phyloP scores from a whole-genome alignment of 2,797 vertebrate species.

The Centropyge bicolor region DNA sequence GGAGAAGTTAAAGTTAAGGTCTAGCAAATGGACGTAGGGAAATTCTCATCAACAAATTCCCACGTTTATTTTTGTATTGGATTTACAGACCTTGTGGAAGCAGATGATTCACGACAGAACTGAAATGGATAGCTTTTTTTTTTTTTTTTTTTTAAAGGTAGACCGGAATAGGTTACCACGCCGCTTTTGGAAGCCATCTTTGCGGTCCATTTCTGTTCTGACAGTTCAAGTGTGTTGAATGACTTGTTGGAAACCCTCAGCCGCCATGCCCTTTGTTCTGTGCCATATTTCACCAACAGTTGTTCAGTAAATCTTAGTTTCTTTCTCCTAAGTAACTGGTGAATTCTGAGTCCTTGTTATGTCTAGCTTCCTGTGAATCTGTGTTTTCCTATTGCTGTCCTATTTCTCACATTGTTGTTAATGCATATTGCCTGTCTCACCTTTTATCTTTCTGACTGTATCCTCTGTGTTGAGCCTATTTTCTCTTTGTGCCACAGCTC shows the following conservation, averaged over 20 bases:
- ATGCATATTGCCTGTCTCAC: conserved; percentile 65
- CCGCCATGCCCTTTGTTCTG: conserved; percentile 64
- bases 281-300: conserved; percentile 76
- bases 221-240: conserved; percentile 19
- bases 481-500: conserved; percentile 43
- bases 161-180: background rate
- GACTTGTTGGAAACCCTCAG: conserved; percentile 49
- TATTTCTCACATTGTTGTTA: conserved; percentile 64
- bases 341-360: conserved; percentile 70
- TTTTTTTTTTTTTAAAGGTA: background rate
- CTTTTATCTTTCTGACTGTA: conserved; percentile 37
- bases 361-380: conserved; percentile 77
- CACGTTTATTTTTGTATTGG: conserved; percentile 17
- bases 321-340: conserved; percentile 65
- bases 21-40: conserved; percentile 41
- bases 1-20: conserved; percentile 40
- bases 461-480: conserved; percentile 45
- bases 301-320: conserved; percentile 71
- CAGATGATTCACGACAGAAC: conserved; percentile 34
- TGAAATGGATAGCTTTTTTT: conserved; percentile 20
- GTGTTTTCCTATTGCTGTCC: conserved; percentile 77
- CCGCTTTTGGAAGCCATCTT: conserved; percentile 3
- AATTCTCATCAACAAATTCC: conserved; percentile 35
- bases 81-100: conserved; percentile 52
- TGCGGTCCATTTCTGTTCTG: conserved; percentile 35